These are phyloP conservation scores for Blomia tropicalis DNA, from an alignment of 2,888 invertebrate species.

Conservation along the genomic window DNA sequence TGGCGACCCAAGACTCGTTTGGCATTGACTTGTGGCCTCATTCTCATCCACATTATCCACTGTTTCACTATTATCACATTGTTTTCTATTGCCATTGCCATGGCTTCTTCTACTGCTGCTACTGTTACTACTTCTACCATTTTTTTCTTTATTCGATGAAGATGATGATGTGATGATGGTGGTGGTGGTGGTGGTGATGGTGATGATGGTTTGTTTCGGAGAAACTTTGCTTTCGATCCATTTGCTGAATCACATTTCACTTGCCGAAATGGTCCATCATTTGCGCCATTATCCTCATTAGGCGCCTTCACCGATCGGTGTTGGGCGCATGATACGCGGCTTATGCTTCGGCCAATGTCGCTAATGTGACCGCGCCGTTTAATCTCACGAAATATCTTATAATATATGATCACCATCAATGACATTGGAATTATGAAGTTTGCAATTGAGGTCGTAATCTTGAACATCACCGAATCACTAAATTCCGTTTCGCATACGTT, in stretches of 20 bases:
- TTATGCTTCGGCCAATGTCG: slow-evolving; percentile 29
- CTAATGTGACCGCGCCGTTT: slow-evolving; percentile 35
- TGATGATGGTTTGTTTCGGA: slow-evolving; percentile 4
- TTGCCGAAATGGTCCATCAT: too few species aligned
- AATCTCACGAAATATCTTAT: slow-evolving; percentile 40
- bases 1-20: too few species aligned
- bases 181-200: slow-evolving; percentile 1
- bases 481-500: slow-evolving; percentile 42
- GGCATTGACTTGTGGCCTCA: too few species aligned
- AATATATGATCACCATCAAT: slow-evolving; percentile 40
- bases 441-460: slow-evolving; percentile 40
- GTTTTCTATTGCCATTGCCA: background rate
- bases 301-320: too few species aligned
- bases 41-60: too few species aligned
- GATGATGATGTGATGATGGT: too few species aligned
- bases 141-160: background rate
- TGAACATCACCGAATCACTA: slow-evolving; percentile 38
- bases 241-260: too few species aligned
- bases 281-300: too few species aligned
- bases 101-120: background rate
- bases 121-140: too few species aligned
- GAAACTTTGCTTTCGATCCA: too few species aligned
- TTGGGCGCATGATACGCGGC: slow-evolving; percentile 2
- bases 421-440: slow-evolving; percentile 42
- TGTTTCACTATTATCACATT: background rate